Evolutionary conservation across 2,113 vertebrate genomes (phyloP).

Genomic region (Menidia beryllina): DNA sequence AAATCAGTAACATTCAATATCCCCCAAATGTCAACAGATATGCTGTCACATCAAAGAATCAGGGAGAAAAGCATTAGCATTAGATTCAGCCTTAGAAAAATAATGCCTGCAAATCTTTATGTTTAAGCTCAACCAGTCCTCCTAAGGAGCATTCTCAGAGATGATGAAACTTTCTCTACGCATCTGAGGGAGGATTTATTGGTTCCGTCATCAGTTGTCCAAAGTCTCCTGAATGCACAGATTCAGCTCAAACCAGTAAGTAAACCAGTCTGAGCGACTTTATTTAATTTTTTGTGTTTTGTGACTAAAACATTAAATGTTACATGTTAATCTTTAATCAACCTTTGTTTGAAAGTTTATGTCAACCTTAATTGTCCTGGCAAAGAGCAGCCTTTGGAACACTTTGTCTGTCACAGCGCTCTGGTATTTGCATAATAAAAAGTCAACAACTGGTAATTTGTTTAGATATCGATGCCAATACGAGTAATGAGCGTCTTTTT

Average conservation of each 20-base stretch:
- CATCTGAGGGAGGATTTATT: conserved; percentile 68
- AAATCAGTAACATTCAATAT: too few species aligned
- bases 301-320: conserved; percentile 15
- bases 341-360: conserved; percentile 9
- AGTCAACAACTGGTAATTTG: conserved; percentile 4
- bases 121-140: conserved; percentile 64
- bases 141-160: conserved; percentile 67
- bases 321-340: conserved; percentile 13
- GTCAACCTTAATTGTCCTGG: conserved; percentile 3
- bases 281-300: neutral
- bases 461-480: conserved; percentile 25
- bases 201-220: conserved; percentile 48
- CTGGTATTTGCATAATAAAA: conserved; percentile 19
- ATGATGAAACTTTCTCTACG: conserved; percentile 74
- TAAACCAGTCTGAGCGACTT: neutral
- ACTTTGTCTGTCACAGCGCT: conserved; percentile 17
- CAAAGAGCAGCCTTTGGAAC: conserved; percentile 11
- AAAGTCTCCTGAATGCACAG: conserved; percentile 67
- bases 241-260: conserved; percentile 71
- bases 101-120: conserved; percentile 7
- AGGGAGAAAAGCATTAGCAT: neutral
- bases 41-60: neutral
- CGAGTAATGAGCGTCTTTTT: conserved; percentile 20
- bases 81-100: neutral
- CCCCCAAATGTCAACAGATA: too few species aligned